Conservation (phyloP, 2,797 vertebrate genomes). For the Naso thynnoides region DNA sequence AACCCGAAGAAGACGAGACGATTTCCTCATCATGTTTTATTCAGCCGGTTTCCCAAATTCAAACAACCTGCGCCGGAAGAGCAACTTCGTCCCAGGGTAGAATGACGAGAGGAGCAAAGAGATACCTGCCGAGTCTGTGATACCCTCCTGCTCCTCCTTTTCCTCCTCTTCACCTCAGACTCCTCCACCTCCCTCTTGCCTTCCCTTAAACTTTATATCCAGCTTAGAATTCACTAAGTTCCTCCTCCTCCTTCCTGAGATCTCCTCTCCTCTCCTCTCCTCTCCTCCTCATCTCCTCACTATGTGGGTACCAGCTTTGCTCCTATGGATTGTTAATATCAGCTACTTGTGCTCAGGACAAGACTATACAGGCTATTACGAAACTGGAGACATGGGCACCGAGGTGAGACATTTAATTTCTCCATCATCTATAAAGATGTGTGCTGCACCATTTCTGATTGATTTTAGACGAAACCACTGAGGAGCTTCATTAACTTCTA, state of each 20-base stretch:
- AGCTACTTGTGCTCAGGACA: slow-evolving; percentile 75
- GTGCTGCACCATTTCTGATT: background rate
- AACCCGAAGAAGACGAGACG: slow-evolving; percentile 22
- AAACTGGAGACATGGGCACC: slow-evolving; percentile 71
- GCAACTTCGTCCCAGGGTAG: slow-evolving; percentile 79
- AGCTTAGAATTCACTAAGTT: slow-evolving; percentile 12
- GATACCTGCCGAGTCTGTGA: slow-evolving; percentile 55
- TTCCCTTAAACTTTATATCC: slow-evolving; percentile 37
- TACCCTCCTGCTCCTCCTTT: slow-evolving; percentile 46
- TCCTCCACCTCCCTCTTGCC: slow-evolving; percentile 52
- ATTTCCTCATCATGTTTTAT: slow-evolving; percentile 77
- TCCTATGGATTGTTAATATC: slow-evolving; percentile 81
- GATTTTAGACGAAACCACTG: background rate
- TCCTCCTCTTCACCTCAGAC: slow-evolving; percentile 32
- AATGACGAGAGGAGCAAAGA: slow-evolving; percentile 69
- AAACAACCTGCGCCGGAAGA: slow-evolving; percentile 67
- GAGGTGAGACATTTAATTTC: slow-evolving; percentile 68
- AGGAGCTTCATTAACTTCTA: background rate
- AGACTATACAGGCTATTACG: slow-evolving; percentile 75
- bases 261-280: slow-evolving; percentile 59
- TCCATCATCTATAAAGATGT: background rate
- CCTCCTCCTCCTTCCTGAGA: slow-evolving; percentile 46
- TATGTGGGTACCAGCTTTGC: slow-evolving; percentile 83
- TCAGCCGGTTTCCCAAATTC: slow-evolving; percentile 54
- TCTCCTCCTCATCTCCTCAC: slow-evolving; percentile 72